phyloP scores from a whole-genome alignment of 1,140 invertebrate genomes.

The Pseudomyrmex cubaensis region DNA sequence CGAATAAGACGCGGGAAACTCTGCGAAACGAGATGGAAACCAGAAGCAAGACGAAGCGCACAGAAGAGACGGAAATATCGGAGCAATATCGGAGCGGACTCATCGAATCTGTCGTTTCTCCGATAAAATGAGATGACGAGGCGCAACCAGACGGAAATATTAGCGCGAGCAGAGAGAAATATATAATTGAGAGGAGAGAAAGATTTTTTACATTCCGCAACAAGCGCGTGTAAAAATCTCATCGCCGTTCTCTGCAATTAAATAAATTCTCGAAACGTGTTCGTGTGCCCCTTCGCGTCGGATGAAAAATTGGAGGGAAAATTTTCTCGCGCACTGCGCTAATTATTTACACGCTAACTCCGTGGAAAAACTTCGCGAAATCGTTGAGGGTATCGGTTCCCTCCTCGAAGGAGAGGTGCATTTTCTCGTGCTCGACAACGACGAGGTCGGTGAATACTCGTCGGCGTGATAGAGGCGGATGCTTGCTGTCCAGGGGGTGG shows the following conservation, averaged over 20 bases:
- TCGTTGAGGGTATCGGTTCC: background rate
- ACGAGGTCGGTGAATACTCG: constrained; percentile 37
- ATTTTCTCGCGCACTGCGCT: no score
- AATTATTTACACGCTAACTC: no score
- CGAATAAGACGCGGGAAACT: background rate
- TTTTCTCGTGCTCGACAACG: background rate
- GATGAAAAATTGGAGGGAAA: background rate
- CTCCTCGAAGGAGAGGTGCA: background rate
- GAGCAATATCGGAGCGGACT: background rate
- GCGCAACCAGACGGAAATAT: background rate
- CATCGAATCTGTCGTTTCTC: background rate
- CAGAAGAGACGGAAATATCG: no score
- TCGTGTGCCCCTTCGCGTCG: no score
- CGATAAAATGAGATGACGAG: background rate
- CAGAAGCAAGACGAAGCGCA: background rate
- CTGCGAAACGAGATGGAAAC: background rate
- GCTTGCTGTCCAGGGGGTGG: constrained; percentile 40
- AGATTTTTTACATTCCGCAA: background rate
- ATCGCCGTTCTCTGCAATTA: no score
- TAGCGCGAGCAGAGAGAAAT: background rate
- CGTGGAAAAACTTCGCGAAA: no score
- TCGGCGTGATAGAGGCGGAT: constrained; percentile 18
- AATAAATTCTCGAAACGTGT: no score
- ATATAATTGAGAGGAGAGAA: background rate
- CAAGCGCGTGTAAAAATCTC: no score